These are phyloP conservation scores for Halcyon senegalensis DNA, from an alignment of 2,113 vertebrate species.

Conservation along the genomic window DNA sequence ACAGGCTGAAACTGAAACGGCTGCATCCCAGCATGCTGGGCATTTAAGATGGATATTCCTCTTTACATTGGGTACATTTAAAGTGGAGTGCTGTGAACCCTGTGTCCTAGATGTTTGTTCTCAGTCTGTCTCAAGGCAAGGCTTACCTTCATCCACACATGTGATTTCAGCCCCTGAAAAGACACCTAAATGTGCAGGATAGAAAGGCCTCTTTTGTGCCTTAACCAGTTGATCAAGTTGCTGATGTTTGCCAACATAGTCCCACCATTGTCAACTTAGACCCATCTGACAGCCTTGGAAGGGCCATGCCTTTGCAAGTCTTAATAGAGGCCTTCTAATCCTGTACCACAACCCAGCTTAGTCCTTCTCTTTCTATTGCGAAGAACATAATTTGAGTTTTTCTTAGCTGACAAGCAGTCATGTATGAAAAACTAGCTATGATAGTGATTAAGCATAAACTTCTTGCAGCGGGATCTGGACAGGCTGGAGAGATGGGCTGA, in stretches of 20 bases:
- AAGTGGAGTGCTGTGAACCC: not conserved
- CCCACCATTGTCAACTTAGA: not conserved
- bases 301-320: not conserved
- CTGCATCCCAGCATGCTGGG: fast-evolving
- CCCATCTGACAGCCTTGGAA: not conserved
- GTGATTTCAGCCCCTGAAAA: not conserved
- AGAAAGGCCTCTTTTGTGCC: not conserved
- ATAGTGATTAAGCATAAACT: not conserved
- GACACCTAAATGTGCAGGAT: fast-evolving
- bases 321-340: not conserved
- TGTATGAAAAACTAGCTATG: not conserved
- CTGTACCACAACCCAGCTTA: not conserved
- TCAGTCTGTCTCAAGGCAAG: not conserved
- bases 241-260: not conserved
- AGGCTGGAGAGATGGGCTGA: too few relatives aligned
- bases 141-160: not conserved
- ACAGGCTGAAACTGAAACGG: not conserved
- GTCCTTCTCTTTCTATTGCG: not conserved
- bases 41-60: not conserved
- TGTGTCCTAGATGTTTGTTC: not conserved
- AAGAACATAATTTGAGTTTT: not conserved
- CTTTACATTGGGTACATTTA: not conserved
- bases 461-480: not conserved
- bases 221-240: not conserved
- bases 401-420: not conserved